Evolutionary conservation across 2,797 vertebrate genomes (phyloP).

Genomic region (Muraenolepis orangiensis): DNA sequence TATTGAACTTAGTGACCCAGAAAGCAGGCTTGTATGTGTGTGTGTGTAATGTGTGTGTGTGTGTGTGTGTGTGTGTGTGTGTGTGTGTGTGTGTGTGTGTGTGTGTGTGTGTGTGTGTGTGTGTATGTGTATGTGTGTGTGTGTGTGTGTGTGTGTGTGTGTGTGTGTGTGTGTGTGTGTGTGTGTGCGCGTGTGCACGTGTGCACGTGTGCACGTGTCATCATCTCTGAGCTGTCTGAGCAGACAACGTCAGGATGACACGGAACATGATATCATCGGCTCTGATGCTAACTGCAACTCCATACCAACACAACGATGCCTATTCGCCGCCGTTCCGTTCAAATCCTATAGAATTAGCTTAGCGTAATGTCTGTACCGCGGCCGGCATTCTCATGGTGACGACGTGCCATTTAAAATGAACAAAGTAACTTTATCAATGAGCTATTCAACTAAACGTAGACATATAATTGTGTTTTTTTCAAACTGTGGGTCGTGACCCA

Average conservation of each 20-base stretch:
- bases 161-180: constrained; percentile 66
- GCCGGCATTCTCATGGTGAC: too few relatives aligned
- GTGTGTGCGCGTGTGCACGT: constrained; percentile 70
- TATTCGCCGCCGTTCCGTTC: too few relatives aligned
- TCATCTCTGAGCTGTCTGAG: constrained; percentile 14
- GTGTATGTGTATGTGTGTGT: constrained; percentile 68
- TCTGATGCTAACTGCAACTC: constrained; percentile 39
- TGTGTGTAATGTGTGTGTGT: constrained; percentile 71
- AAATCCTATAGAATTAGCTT: too few relatives aligned
- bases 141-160: constrained; percentile 68
- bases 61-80: constrained; percentile 62
- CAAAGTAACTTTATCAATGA: too few relatives aligned
- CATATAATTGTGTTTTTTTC: too few relatives aligned
- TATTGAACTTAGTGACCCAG: constrained; percentile 84
- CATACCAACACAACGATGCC: background rate
- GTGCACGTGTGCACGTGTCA: constrained; percentile 54
- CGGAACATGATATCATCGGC: constrained; percentile 70
- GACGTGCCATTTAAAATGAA: too few relatives aligned
- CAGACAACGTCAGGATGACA: constrained; percentile 46
- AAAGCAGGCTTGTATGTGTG: constrained; percentile 70
- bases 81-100: constrained; percentile 68
- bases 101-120: constrained; percentile 62
- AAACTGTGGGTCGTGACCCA: too few relatives aligned
- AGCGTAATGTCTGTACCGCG: too few relatives aligned
- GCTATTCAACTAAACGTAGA: too few relatives aligned